These are phyloP conservation scores for Enteromius afrohamiltoni DNA, from an alignment of 2,797 vertebrate genomes.

Conservation along the genomic window DNA sequence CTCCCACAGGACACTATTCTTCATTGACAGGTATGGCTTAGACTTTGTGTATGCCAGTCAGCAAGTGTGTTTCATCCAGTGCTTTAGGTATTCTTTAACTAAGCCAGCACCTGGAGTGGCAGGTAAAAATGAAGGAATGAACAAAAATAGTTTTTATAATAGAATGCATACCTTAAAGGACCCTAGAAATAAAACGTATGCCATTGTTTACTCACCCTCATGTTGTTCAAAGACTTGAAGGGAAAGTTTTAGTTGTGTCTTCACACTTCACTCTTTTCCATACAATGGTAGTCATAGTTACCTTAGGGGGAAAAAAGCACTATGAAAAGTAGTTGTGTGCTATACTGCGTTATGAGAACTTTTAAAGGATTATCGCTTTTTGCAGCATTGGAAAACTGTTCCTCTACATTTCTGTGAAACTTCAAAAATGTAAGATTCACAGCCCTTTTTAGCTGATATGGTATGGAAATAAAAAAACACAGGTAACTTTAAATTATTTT, in stretches of 20 bases:
- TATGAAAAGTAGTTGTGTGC: background rate
- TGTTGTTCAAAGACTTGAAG: background rate
- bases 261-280: background rate
- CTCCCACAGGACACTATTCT: slow-evolving; percentile 4
- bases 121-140: background rate
- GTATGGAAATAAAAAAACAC: background rate
- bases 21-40: background rate
- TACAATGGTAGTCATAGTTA: slow-evolving; percentile 1
- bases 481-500: background rate
- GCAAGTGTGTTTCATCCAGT: slow-evolving; percentile 13
- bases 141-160: background rate
- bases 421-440: background rate
- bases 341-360: background rate
- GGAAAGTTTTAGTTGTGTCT: background rate
- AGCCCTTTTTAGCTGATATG: background rate
- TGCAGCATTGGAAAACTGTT: background rate
- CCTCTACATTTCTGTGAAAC: background rate
- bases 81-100: slow-evolving; percentile 3
- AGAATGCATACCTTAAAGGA: background rate
- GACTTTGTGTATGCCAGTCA: slow-evolving; percentile 10
- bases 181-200: background rate
- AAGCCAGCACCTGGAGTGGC: background rate
- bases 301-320: background rate
- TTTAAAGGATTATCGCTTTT: background rate
- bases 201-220: background rate